phyloP scores from a whole-genome alignment of 2,888 invertebrate species.

The Drosophila crucigera region DNA sequence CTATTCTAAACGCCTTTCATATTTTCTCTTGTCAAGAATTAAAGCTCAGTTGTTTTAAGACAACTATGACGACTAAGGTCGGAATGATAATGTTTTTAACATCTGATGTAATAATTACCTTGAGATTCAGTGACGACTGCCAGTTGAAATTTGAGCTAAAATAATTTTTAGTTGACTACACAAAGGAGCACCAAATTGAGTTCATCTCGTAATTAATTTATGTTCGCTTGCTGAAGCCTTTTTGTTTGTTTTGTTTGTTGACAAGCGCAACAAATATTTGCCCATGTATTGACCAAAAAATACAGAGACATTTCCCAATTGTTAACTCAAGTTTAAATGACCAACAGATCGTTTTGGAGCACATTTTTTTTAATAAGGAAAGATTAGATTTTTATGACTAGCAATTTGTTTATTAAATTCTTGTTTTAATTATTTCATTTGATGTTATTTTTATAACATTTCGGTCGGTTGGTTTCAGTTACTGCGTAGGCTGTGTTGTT shows the following conservation, averaged over 20 bases:
- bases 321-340: constrained; percentile 8
- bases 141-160: constrained; percentile 37
- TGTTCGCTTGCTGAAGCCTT: constrained; percentile 37
- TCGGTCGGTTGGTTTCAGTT: constrained; percentile 17
- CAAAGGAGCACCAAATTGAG: constrained; percentile 5
- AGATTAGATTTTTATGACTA: neutral
- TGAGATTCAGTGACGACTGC: constrained; percentile 11
- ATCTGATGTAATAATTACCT: constrained; percentile 27
- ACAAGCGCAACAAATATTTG: constrained; percentile 62
- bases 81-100: neutral
- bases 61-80: neutral
- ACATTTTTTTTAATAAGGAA: neutral
- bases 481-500: constrained; percentile 15
- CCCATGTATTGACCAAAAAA: constrained; percentile 40
- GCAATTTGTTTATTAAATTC: neutral
- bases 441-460: constrained; percentile 3
- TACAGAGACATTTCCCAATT: constrained; percentile 13
- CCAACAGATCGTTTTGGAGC: neutral
- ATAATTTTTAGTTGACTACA: constrained; percentile 27
- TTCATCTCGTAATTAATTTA: constrained; percentile 8
- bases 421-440: neutral
- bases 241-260: constrained; percentile 39
- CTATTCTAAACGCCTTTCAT: neutral
- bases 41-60: neutral
- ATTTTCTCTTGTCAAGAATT: neutral